Conservation (phyloP, 2,113 vertebrate species). For the Thalassarche chlororhynchos region DNA sequence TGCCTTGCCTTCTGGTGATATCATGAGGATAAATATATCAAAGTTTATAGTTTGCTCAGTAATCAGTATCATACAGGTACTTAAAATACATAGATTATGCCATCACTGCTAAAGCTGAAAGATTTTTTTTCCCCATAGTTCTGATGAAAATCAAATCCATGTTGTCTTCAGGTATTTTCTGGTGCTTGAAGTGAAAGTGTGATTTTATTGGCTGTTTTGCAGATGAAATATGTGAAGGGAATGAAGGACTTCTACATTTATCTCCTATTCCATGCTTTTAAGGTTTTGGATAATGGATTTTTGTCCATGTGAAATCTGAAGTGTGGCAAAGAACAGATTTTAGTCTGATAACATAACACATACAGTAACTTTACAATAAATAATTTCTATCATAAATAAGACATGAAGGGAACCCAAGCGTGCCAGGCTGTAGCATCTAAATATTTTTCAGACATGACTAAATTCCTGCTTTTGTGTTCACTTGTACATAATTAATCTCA, state of each 20-base stretch:
- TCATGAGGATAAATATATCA: not conserved
- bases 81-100: not conserved
- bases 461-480: not conserved
- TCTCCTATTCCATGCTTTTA: not conserved
- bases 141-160: not conserved
- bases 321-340: not conserved
- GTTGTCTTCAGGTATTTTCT: not conserved
- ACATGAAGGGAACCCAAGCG: not conserved
- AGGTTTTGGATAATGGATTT: not conserved
- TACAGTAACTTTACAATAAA: not conserved
- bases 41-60: not conserved
- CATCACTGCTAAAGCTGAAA: not conserved
- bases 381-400: not conserved
- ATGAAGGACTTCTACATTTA: not conserved
- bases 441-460: slow-evolving; percentile 2
- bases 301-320: not conserved
- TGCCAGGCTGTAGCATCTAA: not conserved
- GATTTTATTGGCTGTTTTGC: not conserved
- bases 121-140: not conserved
- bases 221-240: not conserved
- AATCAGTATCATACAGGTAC: not conserved
- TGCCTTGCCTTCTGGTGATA: not conserved
- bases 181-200: not conserved
- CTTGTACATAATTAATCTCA: not conserved
- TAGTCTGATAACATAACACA: not conserved